Evolutionary conservation across 1,140 invertebrate genomes (phyloP), one percentile per base, ranked within the genome.

Genomic region (Drosophila simulans): DNA sequence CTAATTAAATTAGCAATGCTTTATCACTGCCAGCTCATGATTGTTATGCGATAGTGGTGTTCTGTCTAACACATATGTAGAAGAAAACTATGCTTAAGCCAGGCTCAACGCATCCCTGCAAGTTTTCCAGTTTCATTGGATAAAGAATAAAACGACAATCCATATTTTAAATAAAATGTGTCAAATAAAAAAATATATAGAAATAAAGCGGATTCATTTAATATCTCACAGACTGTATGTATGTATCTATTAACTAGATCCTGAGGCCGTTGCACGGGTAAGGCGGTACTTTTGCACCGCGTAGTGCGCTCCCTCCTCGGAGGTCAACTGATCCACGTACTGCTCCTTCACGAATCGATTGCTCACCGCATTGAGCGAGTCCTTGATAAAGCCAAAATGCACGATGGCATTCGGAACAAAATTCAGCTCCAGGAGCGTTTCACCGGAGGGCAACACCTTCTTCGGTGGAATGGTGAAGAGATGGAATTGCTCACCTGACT

Each of bases 381-480:
- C 92, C 55, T 90, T 58, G 0, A 91, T 92, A 77, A 73, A 93
- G 53, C 94, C 93, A 90, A 97, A 97, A 92, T 97, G 95, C 77
- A 97, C 89, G 31, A 96, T 93, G 31, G 96, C 95, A 75, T 95
- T 95, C 27, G 96, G 96, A 13, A 97, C 95, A 90, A 96, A 95
- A 83, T 94, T 94, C 39, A 95, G 93, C 84, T 96, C 95, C 40
- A 96, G 81, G 45, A 97, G 92, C 37, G 93, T 94, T 64, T 92
- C 93, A 34, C 94, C 90, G 17, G 93, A 85, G 45, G 94, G 90
- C 20, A 97, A 91, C 49, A 94, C 92, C 72, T 93, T 94, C 92
- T 96, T 96, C 31, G 97, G 95, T 13, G 97, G 96, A 22, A 96
- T 94, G 51, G 95, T 95, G 93, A 96, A 97, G 22, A 97, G 93